Conservation (phyloP, 1,140 invertebrate species). For the Heterodera schachtii region DNA sequence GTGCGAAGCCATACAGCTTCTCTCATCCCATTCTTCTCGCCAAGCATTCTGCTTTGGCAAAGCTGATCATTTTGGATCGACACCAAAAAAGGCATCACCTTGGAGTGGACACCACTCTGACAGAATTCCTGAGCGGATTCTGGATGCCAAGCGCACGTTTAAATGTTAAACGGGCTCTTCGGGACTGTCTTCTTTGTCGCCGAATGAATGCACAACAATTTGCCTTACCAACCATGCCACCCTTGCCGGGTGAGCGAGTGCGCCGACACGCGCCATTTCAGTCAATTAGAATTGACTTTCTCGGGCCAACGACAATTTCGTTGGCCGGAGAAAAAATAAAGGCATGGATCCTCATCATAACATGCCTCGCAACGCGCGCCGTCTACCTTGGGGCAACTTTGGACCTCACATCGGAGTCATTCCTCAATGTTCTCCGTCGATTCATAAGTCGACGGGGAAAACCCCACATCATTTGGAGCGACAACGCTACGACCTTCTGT, state of each 20-base stretch:
- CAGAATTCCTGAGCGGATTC: constrained; percentile 7
- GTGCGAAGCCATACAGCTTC: too few species aligned
- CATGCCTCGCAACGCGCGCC: neutral
- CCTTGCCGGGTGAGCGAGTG: constrained; percentile 12
- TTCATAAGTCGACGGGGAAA: neutral
- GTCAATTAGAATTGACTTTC: constrained; percentile 26
- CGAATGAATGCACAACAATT: constrained; percentile 11
- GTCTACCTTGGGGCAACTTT: neutral
- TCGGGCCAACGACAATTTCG: constrained; percentile 1
- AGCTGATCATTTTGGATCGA: neutral
- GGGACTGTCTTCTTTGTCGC: neutral
- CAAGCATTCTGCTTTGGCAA: too few species aligned
- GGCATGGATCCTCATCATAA: neutral
- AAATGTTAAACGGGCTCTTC: constrained; percentile 10
- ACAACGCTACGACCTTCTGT: neutral
- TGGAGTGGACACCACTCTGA: constrained; percentile 18
- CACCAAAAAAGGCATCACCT: neutral
- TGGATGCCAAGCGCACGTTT: constrained; percentile 24
- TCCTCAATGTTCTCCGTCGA: neutral
- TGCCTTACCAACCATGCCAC: constrained; percentile 20
- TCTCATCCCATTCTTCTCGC: too few species aligned
- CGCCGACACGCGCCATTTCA: neutral
- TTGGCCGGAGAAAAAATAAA: neutral
- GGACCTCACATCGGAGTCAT: neutral
- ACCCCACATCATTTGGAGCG: neutral